Base-by-base conservation (phyloP, 2,113 vertebrate genomes). In the Phrynosoma blainvillii region DNA sequence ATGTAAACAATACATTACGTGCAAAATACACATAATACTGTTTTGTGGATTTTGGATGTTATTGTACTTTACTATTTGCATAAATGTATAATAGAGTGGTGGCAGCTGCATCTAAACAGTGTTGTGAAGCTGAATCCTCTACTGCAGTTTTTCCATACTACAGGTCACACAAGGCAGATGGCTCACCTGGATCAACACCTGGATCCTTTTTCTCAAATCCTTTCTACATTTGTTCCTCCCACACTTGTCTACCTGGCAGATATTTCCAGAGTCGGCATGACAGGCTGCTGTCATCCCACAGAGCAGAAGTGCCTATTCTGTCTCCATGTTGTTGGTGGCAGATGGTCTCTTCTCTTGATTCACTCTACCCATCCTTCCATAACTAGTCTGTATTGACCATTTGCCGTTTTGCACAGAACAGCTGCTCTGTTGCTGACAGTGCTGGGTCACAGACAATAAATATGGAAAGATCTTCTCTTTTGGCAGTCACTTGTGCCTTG, bases 371-470 rank as follows among this genome's bases (percentile, higher is more conserved):
- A 20, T 5, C n/a, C 23, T 4, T 30, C 52, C 76, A 52, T 36
- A 70, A 40, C 25, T 40, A 13, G 16, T 52, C 80, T 42, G 21
- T 11, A 4, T 59, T 62, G 84, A 11, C 32, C 16, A 13, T 14
- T 59, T 71, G n/a, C 18, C 27, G 52, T 80, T 79, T 87, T 80
- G 66, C 66, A 59, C n/a, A 25, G n/a, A 80, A 20, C 21, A 68
- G 62, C 84, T 68, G 59, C 13, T 14, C 59, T 78, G 59, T 30
- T 56, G 42, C 77, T 79, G 65, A 56, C 42, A 16, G 62, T 9
- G 30, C 30, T 83, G n/a, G 73, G 80, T 88, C 42, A 84, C 18
- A 84, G 42, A 74, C 81, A 88, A 30, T 70, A 40, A 18, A 4
- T 88, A 68, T 83, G 59, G 59, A 68, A 65, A 30, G 47, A 68